A percentile compares a stretch with the other conserved stretches of the same genome.
Conservation (phyloP, 2,113 vertebrate genomes). For the Stegastes partitus region DNA sequence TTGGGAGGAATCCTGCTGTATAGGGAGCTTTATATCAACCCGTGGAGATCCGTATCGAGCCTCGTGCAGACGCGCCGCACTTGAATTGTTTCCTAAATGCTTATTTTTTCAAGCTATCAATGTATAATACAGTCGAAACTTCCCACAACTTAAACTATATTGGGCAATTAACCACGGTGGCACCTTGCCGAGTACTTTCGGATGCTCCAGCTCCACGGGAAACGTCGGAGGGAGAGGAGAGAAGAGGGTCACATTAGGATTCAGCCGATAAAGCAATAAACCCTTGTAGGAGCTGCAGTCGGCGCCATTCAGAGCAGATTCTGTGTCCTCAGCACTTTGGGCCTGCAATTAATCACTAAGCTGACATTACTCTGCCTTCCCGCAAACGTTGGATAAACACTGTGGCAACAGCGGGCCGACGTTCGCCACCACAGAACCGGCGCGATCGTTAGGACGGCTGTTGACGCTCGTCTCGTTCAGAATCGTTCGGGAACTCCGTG, state of each 20-base stretch:
- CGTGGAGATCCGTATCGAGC: conserved; percentile 58
- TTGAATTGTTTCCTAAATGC: conserved; percentile 46
- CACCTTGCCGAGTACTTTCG: conserved; percentile 49
- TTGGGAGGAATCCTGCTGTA: conserved; percentile 63
- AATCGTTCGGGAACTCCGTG: conserved; percentile 61
- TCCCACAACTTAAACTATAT: conserved; percentile 17
- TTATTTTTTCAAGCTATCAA: conserved; percentile 27
- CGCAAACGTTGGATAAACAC: conserved; percentile 73
- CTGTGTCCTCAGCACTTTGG: conserved; percentile 82
- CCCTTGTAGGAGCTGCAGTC: conserved; percentile 76
- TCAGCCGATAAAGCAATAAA: conserved; percentile 84
- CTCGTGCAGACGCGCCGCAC: conserved; percentile 30
- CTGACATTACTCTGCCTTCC: conserved; percentile 72
- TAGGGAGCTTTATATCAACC: conserved; percentile 62
- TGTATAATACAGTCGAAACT: conserved; percentile 37
- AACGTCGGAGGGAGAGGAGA: conserved; percentile 40
- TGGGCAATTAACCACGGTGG: conserved; percentile 50
- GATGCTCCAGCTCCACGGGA: conserved; percentile 55
- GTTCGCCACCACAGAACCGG: conserved; percentile 40
- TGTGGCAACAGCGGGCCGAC: conserved; percentile 47
- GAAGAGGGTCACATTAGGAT: conserved; percentile 78
- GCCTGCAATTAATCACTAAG: conserved; percentile 80
- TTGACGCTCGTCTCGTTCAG: conserved; percentile 39
- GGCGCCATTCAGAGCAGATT: conserved; percentile 74
- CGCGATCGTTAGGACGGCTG: conserved; percentile 45